Base-by-base conservation (phyloP, 2,888 invertebrate genomes). In the Calameuta pallipes region DNA sequence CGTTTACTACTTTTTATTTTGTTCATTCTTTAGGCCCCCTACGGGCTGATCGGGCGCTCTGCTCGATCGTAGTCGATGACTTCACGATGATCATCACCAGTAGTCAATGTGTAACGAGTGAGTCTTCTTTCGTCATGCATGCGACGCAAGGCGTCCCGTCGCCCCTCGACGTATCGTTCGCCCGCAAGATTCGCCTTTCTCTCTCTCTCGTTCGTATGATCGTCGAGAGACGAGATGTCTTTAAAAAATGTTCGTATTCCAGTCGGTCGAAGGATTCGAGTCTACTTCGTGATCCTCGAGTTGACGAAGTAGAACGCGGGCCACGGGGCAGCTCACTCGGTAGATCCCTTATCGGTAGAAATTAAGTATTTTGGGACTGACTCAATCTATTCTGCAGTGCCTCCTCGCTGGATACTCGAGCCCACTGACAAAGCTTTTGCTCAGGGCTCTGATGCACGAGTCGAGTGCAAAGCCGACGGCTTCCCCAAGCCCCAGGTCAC, bases 381-480 rank as follows among this genome's bases (percentile, higher is more conserved):
- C 77, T 75, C 73, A 78, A 80, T 84, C 80, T 84, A 77, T 86
- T 85, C 94, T 94, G 93, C 94, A 98, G 98, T 98, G 89, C 98
- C 98, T 88, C 98, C 98, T 83, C 97, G 98, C 92, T 98, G 98
- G 98, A 98, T 97, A 92, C 93, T 98, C 89, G 97, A 98, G 92
- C 98, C 98, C 78, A 97, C 97, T 89, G 98, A 98, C 92, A 97
- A 97, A 93, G 97, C 98, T 88, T 98, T 98, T 93, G 97, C 98
- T 84, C 97, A 98, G 93, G 97, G 98, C 85, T 97, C 97, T 86
- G 97, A 97, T 92, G 97, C 97, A 85, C 96, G 97, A 91, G 96
- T 98, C 88, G 98, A 98, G 94, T 98, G 98, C 92, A 98, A 98
- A 94, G 97, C 98, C 92, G 98, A 98, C 93, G 98, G 98, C 88